These are phyloP conservation scores for Plutomurus gul DNA, from an alignment of 1,140 invertebrate genomes.

Conservation along the genomic window DNA sequence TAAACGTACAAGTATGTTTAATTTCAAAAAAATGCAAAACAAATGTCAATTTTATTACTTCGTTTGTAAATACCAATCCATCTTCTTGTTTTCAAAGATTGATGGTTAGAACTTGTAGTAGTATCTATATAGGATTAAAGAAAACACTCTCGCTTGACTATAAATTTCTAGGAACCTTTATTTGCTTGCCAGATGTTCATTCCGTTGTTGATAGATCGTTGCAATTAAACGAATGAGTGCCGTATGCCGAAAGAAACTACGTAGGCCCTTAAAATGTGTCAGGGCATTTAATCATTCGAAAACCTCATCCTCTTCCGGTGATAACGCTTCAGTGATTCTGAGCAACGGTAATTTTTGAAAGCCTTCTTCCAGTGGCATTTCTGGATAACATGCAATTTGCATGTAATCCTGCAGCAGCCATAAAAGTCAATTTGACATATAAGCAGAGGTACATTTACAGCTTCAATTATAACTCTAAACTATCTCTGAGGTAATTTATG, in stretches of 20 bases:
- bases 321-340: constrained; percentile 10
- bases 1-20: too few species aligned
- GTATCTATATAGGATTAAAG: too few species aligned
- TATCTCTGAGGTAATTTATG: background rate
- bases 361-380: background rate
- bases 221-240: too few species aligned
- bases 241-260: background rate
- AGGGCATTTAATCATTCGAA: constrained; percentile 25
- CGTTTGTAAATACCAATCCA: too few species aligned
- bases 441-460: background rate
- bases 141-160: too few species aligned
- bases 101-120: too few species aligned
- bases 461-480: background rate
- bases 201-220: too few species aligned
- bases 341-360: background rate
- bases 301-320: constrained; percentile 35
- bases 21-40: too few species aligned
- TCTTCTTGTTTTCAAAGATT: too few species aligned
- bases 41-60: too few species aligned
- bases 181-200: too few species aligned
- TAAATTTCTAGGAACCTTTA: too few species aligned
- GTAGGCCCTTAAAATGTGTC: background rate
- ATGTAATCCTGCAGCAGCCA: constrained; percentile 31
- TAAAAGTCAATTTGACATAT: background rate
- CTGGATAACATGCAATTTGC: background rate